Conservation (phyloP, 2,113 vertebrate genomes). For the Eretmochelys imbricata region DNA sequence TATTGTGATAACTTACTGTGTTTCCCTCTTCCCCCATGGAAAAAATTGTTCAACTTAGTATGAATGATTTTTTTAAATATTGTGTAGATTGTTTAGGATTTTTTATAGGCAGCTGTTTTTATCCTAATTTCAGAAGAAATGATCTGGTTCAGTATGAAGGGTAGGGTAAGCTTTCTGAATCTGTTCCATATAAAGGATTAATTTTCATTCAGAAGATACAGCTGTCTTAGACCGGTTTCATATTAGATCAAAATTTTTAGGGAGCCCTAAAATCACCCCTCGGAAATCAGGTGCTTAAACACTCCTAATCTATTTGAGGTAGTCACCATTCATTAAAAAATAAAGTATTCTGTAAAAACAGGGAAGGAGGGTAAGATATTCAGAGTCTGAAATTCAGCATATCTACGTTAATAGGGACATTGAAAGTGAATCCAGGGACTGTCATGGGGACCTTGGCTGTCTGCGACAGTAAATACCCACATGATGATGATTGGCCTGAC, state of each 20-base stretch:
- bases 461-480: background rate
- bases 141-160: background rate
- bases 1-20: fast-evolving
- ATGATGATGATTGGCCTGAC: background rate
- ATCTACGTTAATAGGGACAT: fast-evolving
- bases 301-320: fast-evolving
- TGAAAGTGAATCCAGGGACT: background rate
- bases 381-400: fast-evolving
- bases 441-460: background rate
- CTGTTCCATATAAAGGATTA: fast-evolving
- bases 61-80: fast-evolving
- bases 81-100: background rate
- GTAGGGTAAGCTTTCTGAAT: background rate
- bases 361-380: background rate
- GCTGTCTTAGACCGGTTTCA: background rate
- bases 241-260: background rate
- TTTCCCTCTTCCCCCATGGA: background rate
- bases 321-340: background rate
- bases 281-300: fast-evolving
- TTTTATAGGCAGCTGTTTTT: conserved; percentile 8
- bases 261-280: background rate
- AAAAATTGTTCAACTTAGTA: background rate
- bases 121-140: background rate
- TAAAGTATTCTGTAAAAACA: background rate
- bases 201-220: background rate